Evolutionary conservation across 1,140 invertebrate genomes (phyloP).

Genomic region (Drosophila guanche): DNA sequence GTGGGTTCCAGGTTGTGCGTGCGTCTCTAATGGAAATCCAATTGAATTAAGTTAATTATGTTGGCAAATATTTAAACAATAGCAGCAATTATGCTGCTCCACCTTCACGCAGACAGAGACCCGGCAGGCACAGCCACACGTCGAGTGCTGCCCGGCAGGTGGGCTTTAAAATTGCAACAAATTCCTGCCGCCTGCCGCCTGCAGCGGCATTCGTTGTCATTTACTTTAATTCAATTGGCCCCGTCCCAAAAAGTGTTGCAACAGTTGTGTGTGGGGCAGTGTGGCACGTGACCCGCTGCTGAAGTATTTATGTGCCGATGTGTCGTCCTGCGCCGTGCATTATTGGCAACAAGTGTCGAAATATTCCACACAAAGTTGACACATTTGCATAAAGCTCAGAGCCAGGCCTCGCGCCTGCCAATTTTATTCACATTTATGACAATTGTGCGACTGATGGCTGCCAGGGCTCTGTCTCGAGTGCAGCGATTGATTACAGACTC

Average conservation of each 20-base stretch:
- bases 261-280: slow-evolving; percentile 57
- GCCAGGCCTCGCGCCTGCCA: slow-evolving; percentile 76
- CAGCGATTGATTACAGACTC: slow-evolving; percentile 52
- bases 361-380: slow-evolving; percentile 79
- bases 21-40: slow-evolving; percentile 77
- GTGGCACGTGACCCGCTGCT: slow-evolving; percentile 30
- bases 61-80: slow-evolving; percentile 83
- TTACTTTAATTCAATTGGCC: slow-evolving; percentile 62
- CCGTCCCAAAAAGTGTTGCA: slow-evolving; percentile 18
- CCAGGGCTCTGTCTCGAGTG: slow-evolving; percentile 49
- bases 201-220: slow-evolving; percentile 39
- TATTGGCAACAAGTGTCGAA: slow-evolving; percentile 80
- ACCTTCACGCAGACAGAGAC: slow-evolving; percentile 11
- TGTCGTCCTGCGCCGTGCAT: slow-evolving; percentile 39
- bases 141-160: neutral
- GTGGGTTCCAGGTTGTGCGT: slow-evolving; percentile 38
- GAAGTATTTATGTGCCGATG: slow-evolving; percentile 42
- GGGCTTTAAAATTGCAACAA: slow-evolving; percentile 43
- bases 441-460: slow-evolving; percentile 77
- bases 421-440: slow-evolving; percentile 78
- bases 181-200: no score
- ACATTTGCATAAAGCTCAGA: slow-evolving; percentile 83
- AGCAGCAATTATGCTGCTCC: slow-evolving; percentile 68
- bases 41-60: slow-evolving; percentile 84
- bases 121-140: neutral